Evolutionary conservation across 2,113 vertebrate genomes (phyloP), one percentile per base, ranked within the genome.

Genomic region (Prunella himalayana): DNA sequence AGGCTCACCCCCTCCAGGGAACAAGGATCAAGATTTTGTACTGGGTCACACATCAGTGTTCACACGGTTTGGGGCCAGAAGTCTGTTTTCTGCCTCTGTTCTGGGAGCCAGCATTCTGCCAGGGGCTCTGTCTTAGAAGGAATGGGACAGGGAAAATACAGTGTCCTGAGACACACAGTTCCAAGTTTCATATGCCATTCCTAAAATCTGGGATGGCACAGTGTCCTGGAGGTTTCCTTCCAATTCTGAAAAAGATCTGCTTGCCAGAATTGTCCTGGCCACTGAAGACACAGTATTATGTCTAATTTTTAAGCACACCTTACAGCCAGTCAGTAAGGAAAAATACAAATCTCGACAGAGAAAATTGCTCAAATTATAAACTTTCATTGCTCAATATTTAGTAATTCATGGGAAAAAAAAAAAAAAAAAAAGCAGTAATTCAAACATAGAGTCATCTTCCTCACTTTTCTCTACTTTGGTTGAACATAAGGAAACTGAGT

Each of bases 201-300:
- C 37, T 70, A 50, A 88, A 83, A 80, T 61, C 18, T 73, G 42
- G 41, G 14, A 33, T 33, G 13, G 5, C 9, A 25, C 5, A n/a
- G 5, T 31, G 20, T 57, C 50, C 42, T 57, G 54, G 20, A 57
- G n/a, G 37, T 20, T 61, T 57, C 51, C 21, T 88, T 76, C 44
- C 18, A 42, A 2, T 47, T 33, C 28, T 37, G 4, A 16, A 9
- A 66, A 78, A 60, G 1, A 11, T 60, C 41, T 73, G 6, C 31
- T 80, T 90, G 69, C 45, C 37, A 41, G 18, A 88, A 57, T 23
- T 81, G 31, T 49, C 50, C 28, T 44, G 69, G 27, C 5, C 11
- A 6, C 35, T 44, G 3, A 65, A 76, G 19, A 21, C 30, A 7
- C 0, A 0, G 10, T 13, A 72, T 28, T 17, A 41, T 10, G 16